Evolutionary conservation across 2,797 vertebrate genomes (phyloP).

Genomic region (Trichosurus vulpecula): DNA sequence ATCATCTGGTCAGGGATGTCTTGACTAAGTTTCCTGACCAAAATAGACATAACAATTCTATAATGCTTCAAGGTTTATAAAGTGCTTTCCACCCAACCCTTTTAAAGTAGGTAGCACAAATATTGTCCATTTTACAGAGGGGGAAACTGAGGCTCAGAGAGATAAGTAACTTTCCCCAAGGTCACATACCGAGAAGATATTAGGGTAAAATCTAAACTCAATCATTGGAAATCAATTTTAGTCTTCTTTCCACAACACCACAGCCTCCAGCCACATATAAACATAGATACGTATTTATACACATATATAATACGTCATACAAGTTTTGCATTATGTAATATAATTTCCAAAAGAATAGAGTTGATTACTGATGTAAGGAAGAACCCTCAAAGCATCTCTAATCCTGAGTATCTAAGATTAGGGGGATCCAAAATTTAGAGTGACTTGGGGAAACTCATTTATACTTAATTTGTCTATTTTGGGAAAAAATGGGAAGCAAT

Average conservation of each 20-base stretch:
- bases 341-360: neutral
- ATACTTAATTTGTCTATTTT: neutral
- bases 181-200: neutral
- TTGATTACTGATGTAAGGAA: neutral
- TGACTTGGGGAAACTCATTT: neutral
- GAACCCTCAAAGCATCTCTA: neutral
- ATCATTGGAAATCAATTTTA: neutral
- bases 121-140: neutral
- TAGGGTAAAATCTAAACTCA: neutral
- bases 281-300: neutral
- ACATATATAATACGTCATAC: neutral
- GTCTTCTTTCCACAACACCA: neutral
- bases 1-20: neutral
- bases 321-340: neutral
- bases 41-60: neutral
- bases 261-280: neutral
- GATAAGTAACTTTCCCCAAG: neutral
- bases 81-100: neutral
- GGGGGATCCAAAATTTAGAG: neutral
- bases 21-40: neutral
- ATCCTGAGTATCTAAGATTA: neutral
- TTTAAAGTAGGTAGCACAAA: neutral
- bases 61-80: neutral
- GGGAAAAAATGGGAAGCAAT: neutral
- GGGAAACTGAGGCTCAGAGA: neutral